Evolutionary conservation across 2,113 vertebrate genomes (phyloP).

Genomic region (Plotosus lineatus): DNA sequence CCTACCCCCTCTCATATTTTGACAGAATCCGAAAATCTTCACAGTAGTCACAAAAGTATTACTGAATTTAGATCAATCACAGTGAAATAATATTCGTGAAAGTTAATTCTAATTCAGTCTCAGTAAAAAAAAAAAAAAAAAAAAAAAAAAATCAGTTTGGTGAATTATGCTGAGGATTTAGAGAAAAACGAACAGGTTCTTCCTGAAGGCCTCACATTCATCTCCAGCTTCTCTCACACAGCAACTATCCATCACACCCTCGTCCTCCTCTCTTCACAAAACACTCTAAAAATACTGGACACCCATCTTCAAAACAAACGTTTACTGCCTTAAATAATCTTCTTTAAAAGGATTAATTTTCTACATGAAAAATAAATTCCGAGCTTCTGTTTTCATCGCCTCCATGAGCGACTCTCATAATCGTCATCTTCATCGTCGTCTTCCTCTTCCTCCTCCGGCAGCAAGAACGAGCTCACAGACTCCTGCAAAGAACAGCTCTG

Average conservation of each 20-base stretch:
- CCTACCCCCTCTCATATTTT: too few species aligned
- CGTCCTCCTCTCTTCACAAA: conserved; percentile 47
- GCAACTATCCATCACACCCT: conserved; percentile 42
- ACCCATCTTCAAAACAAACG: conserved; percentile 45
- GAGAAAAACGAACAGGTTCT: conserved; percentile 50
- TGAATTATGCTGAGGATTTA: conserved; percentile 56
- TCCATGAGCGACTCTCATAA: conserved; percentile 94
- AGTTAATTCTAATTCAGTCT: conserved; percentile 66
- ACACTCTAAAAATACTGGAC: conserved; percentile 69
- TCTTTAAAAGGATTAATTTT: conserved; percentile 34
- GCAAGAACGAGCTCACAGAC: conserved; percentile 83
- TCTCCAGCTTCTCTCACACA: conserved; percentile 36
- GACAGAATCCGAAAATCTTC: conserved; percentile 66
- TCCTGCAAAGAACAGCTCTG: conserved; percentile 71
- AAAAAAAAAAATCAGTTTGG: conserved; percentile 47
- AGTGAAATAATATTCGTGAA: conserved; percentile 62
- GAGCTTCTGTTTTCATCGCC: conserved; percentile 79
- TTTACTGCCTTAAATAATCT: conserved; percentile 39
- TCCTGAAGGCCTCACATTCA: conserved; percentile 44
- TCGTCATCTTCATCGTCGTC: conserved; percentile 96
- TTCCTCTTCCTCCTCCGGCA: conserved; percentile 88
- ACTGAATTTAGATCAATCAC: conserved; percentile 72
- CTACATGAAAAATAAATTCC: conserved; percentile 19
- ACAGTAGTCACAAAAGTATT: conserved; percentile 76
- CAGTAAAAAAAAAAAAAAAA: conserved; percentile 63